These are phyloP conservation scores for Python bivittatus DNA, from an alignment of 2,113 vertebrate species.

Conservation along the genomic window DNA sequence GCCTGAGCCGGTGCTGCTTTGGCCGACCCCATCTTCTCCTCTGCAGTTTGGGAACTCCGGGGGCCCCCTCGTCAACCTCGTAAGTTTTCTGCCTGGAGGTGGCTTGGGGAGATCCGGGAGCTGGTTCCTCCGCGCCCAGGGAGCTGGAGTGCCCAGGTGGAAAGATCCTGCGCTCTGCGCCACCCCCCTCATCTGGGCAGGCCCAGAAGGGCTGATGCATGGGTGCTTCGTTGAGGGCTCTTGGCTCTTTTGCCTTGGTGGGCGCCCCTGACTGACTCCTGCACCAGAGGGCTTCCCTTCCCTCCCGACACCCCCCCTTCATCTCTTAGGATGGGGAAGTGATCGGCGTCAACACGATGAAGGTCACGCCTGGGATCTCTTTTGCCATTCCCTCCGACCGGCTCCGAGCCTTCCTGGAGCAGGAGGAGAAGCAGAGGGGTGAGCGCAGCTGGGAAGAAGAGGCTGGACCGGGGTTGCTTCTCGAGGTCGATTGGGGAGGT, in stretches of 20 bases:
- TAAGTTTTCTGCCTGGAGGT: constrained; percentile 70
- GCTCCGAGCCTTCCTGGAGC: constrained; percentile 81
- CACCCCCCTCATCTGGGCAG: background rate
- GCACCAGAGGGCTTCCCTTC: background rate
- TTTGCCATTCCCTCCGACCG: constrained; percentile 95
- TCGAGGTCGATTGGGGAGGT: background rate
- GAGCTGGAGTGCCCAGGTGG: background rate
- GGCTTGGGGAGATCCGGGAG: no score
- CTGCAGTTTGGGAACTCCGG: constrained; percentile 97
- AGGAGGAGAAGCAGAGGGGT: constrained; percentile 81
- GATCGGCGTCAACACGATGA: constrained; percentile 98
- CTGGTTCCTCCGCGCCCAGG: background rate
- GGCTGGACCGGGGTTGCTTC: background rate
- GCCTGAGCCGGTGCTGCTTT: no score
- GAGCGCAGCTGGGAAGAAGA: constrained; percentile 42
- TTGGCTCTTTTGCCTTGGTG: no score
- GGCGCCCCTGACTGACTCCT: background rate
- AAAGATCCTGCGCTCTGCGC: background rate
- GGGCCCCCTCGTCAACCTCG: constrained; percentile 95
- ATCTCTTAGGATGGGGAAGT: constrained; percentile 90
- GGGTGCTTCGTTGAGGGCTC: background rate
- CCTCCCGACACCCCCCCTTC: background rate
- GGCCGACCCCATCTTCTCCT: constrained; percentile 15
- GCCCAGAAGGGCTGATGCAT: background rate
- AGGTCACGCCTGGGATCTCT: constrained; percentile 95